Conservation (phyloP, 2,797 vertebrate genomes). For the Notolabrus celidotus region DNA sequence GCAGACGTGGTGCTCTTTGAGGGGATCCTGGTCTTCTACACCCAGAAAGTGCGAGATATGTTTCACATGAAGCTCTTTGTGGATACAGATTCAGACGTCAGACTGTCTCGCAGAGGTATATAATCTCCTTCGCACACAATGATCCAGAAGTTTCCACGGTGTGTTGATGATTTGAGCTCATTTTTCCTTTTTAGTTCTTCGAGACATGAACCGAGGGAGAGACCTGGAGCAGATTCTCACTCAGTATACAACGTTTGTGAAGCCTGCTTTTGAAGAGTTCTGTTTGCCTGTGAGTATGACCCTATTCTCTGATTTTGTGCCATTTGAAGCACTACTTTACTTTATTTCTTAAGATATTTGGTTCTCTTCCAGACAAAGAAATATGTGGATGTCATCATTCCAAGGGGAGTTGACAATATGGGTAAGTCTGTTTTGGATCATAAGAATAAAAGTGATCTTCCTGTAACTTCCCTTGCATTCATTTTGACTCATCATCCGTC, state of each 20-base stretch:
- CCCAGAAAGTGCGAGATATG: conserved; percentile 94
- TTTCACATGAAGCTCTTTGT: conserved; percentile 98
- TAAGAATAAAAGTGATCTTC: too few relatives aligned
- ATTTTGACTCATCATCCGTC: conserved; percentile 1
- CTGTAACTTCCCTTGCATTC: background rate
- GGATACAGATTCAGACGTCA: conserved; percentile 95
- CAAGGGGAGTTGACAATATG: conserved; percentile 98
- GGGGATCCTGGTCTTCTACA: conserved; percentile 97
- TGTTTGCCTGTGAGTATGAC: conserved; percentile 91
- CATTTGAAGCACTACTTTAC: background rate
- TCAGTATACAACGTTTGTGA: conserved; percentile 98
- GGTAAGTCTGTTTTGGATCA: conserved; percentile 82
- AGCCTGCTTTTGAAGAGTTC: conserved; percentile 98
- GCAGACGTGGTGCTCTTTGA: conserved; percentile 96
- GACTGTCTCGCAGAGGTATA: conserved; percentile 93
- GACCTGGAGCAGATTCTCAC: conserved; percentile 97
- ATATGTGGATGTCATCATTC: conserved; percentile 98
- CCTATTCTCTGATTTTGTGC: background rate
- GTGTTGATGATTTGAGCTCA: background rate
- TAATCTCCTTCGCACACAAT: background rate
- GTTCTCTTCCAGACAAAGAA: conserved; percentile 92
- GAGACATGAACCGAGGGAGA: conserved; percentile 94
- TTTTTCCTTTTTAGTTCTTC: conserved; percentile 86
- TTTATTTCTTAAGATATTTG: background rate
- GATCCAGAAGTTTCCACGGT: background rate